Percentiles rank a stretch among this genome's conserved stretches.
phyloP scores from a whole-genome alignment of 2,888 invertebrate genomes.

The Drosophila robusta region DNA sequence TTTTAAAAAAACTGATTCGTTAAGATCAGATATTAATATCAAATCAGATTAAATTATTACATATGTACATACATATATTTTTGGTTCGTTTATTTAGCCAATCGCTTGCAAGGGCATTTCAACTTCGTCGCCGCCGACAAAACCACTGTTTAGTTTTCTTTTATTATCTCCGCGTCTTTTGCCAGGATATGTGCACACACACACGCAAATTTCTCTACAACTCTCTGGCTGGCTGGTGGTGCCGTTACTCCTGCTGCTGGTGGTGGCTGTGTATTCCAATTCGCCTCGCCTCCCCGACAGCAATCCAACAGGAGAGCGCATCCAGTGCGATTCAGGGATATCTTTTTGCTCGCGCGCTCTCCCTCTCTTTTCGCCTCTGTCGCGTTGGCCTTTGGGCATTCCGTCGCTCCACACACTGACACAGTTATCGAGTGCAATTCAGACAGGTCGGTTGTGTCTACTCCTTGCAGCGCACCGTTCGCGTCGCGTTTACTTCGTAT shows the following conservation, averaged over 20 bases:
- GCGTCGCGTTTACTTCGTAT: conserved; percentile 54
- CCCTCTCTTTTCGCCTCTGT: background rate
- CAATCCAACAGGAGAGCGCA: conserved; percentile 53
- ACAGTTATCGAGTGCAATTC: conserved; percentile 85
- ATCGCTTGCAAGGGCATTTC: background rate
- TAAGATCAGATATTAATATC: too few relatives aligned
- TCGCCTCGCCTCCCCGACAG: conserved; percentile 45
- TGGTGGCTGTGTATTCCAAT: conserved; percentile 40
- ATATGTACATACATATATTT: too few relatives aligned
- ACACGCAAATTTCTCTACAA: conserved; percentile 13
- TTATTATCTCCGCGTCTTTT: conserved; percentile 50
- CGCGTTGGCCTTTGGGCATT: conserved; percentile 54
- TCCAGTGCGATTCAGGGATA: conserved; percentile 52
- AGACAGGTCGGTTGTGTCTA: conserved; percentile 83
- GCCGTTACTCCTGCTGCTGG: conserved; percentile 30
- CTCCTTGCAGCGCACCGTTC: conserved; percentile 32
- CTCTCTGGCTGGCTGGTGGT: conserved; percentile 24
- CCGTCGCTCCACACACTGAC: conserved; percentile 73
- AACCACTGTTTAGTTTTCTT: conserved; percentile 2
- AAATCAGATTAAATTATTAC: too few relatives aligned
- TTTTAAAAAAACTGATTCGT: too few relatives aligned
- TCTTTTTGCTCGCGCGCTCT: background rate
- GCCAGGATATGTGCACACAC: conserved; percentile 28
- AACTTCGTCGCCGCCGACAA: background rate
- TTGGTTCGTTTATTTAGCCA: too few relatives aligned